Base-by-base conservation (phyloP, 2,888 invertebrate genomes). In the Phaedon cochleariae region DNA sequence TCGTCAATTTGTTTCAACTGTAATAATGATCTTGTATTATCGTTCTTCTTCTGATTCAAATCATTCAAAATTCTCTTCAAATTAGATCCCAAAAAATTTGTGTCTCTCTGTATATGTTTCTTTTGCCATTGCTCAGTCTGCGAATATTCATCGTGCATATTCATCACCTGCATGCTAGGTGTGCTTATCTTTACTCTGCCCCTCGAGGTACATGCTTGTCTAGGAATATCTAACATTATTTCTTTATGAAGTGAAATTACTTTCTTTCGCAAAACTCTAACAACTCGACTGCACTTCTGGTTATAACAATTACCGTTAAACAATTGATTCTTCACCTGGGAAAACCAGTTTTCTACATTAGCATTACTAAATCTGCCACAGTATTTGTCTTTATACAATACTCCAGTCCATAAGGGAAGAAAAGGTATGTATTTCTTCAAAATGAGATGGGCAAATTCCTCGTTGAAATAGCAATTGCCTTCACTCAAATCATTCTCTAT, bases 321-420 rank as follows among this genome's bases (percentile, higher is more conserved):
- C 2, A 53, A 31, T 12, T 53, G 18, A 53, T 52, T 52, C 17
- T 52, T 52, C 7, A 52, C 52, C 7, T 26, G 26, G 26, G 31
- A 52, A 29, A 53, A 53, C 53, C 53, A 53, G n/a, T 53, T 53
- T n/a, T 31, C 34, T 6, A 7, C 53, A 26, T 53, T 53, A 10
- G 53, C 34, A n/a, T 29, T 53, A 9, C 53, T 53, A 7, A 53
- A 53, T 53, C 34, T 53, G 17, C 53, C 53, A 12, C 17, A 17
- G 12, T 31, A 18, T 20, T 53, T 5, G 17, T 34, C 18, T 34
- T 53, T 31, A 53, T 53, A 53, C 20, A 53, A 31, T 17, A 18
- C n/a, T 17, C 53, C 53, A 17, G 53, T 18, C 53, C 31, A 53
- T 18, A 53, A 10, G 18, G 31, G 53, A 15, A 53, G 34, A 3